Percentiles rank a stretch among this genome's conserved stretches.
Evolutionary conservation across 2,888 invertebrate genomes (phyloP).

Genomic region (Macaria liturata): DNA sequence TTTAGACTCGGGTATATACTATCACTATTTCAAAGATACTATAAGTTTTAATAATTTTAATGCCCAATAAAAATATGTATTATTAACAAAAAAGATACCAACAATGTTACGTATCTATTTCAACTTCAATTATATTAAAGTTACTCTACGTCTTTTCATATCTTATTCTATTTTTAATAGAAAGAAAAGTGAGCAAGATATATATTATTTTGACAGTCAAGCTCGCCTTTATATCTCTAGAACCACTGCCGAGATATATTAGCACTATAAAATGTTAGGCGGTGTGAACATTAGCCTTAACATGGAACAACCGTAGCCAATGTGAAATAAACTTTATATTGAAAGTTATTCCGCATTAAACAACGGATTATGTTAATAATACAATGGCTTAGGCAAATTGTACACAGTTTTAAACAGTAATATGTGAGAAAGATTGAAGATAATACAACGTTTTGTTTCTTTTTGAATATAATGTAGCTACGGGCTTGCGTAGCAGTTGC

Average conservation of each 20-base stretch:
- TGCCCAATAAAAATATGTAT: no score
- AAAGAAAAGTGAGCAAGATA: conserved; percentile 5
- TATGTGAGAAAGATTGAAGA: no score
- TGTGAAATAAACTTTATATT: conserved; percentile 39
- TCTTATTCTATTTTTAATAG: not conserved
- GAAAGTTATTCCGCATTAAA: conserved; percentile 40
- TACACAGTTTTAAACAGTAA: no score
- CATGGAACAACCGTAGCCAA: conserved; percentile 48
- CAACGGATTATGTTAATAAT: conserved; percentile 17
- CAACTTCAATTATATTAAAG: not conserved
- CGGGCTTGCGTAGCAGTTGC: no score
- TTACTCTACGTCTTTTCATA: not conserved
- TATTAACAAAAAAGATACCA: no score
- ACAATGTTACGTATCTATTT: no score
- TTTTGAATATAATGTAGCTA: not conserved
- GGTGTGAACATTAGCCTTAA: conserved; percentile 48
- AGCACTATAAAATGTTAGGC: conserved; percentile 45
- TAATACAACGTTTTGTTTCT: no score
- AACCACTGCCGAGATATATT: conserved; percentile 37
- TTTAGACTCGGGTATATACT: no score
- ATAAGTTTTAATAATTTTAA: no score
- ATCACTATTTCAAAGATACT: no score
- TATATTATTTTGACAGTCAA: conserved; percentile 13
- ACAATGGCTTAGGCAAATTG: not conserved
- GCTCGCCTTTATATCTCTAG: conserved; percentile 14